Percentiles rank a stretch among this genome's conserved stretches.
Evolutionary conservation across 2,888 invertebrate genomes (phyloP).

Genomic region (Rugalucina vietnamica): DNA sequence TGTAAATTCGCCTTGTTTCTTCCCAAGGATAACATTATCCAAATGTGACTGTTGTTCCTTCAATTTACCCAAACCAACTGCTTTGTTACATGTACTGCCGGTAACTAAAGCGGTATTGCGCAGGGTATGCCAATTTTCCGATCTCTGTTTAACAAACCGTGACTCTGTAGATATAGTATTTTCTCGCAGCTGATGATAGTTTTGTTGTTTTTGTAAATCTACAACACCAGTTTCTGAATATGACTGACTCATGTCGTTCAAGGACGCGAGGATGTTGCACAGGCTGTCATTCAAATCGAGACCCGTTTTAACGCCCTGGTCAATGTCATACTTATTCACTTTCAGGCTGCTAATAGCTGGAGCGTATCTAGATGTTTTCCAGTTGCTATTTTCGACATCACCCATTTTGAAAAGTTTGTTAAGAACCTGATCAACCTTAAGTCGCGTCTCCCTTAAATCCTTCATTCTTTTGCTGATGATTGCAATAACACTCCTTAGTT

Average conservation of each 20-base stretch:
- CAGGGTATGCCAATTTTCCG: slow-evolving; percentile 6
- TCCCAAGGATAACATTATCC: slow-evolving; percentile 8
- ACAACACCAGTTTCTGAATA: background rate
- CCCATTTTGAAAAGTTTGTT: slow-evolving; percentile 21
- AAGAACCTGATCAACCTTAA: background rate
- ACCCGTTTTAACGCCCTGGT: background rate
- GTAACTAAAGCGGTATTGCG: slow-evolving; percentile 15
- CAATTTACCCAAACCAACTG: slow-evolving; percentile 27
- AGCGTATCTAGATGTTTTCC: slow-evolving; percentile 22
- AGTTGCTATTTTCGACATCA: background rate
- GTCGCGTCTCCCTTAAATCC: background rate
- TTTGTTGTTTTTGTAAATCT: background rate
- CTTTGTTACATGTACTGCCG: slow-evolving; percentile 32
- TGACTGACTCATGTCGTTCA: background rate
- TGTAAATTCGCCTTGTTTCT: background rate
- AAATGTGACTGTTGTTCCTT: slow-evolving; percentile 32
- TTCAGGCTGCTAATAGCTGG: slow-evolving; percentile 30
- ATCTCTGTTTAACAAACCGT: slow-evolving; percentile 4
- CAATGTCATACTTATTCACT: slow-evolving; percentile 18
- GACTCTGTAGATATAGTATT: background rate
- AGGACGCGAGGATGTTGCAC: background rate
- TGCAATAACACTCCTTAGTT: too few species aligned
- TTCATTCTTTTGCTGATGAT: slow-evolving; percentile 9
- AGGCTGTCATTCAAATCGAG: background rate
- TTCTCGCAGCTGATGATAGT: background rate